Evolutionary conservation across 2,797 vertebrate genomes (phyloP).

Genomic region (Poeciliopsis infans): DNA sequence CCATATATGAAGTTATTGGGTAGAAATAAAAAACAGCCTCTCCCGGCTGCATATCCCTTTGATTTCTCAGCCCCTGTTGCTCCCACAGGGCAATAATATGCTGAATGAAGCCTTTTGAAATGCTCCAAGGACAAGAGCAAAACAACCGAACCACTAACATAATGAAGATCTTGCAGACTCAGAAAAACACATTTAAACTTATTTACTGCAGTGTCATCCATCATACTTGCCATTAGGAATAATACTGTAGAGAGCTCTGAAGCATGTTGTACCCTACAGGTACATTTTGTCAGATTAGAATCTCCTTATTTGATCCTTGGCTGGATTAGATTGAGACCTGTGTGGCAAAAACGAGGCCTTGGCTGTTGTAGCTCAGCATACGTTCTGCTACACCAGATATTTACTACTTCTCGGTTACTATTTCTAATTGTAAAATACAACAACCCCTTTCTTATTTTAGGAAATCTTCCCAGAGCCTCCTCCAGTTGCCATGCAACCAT

Average conservation of each 20-base stretch:
- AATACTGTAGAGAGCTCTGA: not conserved
- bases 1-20: conserved; percentile 35
- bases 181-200: conserved; percentile 11
- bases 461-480: conserved; percentile 1
- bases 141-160: conserved; percentile 25
- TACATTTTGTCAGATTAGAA: not conserved
- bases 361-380: not conserved
- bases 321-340: not conserved
- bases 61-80: conserved; percentile 45
- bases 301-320: not conserved
- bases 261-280: not conserved
- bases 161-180: conserved; percentile 25
- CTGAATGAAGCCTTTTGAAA: conserved; percentile 44
- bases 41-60: conserved; percentile 42
- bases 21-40: conserved; percentile 30
- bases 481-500: conserved; percentile 15
- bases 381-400: not conserved
- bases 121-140: conserved; percentile 42
- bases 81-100: conserved; percentile 51
- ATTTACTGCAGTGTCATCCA: conserved; percentile 8
- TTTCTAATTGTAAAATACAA: not conserved
- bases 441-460: not conserved
- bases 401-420: not conserved
- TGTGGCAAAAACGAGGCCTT: not conserved
- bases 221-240: conserved; percentile 5